These are phyloP conservation scores for Argynnis bischoffii DNA, from an alignment of 2,888 invertebrate genomes.

Conservation along the genomic window DNA sequence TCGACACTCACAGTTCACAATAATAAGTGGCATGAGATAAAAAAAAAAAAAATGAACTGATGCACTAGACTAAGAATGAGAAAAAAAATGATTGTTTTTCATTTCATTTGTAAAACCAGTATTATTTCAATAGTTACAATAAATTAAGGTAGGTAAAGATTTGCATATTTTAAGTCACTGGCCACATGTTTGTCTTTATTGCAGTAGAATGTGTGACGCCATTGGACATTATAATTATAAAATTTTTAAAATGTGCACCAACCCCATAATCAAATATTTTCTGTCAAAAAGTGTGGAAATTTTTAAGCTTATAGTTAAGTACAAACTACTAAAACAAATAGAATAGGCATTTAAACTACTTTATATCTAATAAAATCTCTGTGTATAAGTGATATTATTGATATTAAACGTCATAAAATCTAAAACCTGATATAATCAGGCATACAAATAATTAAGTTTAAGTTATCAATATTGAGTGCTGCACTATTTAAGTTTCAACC, in stretches of 20 bases:
- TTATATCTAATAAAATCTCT: conserved; percentile 27
- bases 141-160: background rate
- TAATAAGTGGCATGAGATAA: too few relatives aligned
- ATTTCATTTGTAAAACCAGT: background rate
- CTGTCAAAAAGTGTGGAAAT: conserved; percentile 20
- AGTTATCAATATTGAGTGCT: conserved; percentile 1
- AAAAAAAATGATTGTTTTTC: too few relatives aligned
- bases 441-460: conserved; percentile 1
- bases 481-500: conserved; percentile 1
- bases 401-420: conserved; percentile 2
- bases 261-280: background rate
- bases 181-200: too few relatives aligned
- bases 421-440: background rate
- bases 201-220: too few relatives aligned
- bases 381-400: conserved; percentile 13
- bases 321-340: conserved; percentile 22
- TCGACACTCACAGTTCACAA: too few relatives aligned
- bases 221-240: too few relatives aligned
- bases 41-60: too few relatives aligned
- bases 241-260: too few relatives aligned
- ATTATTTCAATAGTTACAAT: background rate
- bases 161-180: too few relatives aligned
- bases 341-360: conserved; percentile 6
- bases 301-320: conserved; percentile 24
- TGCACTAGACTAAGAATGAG: too few relatives aligned